Percentiles rank a stretch among this genome's conserved stretches.
Conservation (phyloP, 2,888 invertebrate genomes). For the Tyria jacobaeae region DNA sequence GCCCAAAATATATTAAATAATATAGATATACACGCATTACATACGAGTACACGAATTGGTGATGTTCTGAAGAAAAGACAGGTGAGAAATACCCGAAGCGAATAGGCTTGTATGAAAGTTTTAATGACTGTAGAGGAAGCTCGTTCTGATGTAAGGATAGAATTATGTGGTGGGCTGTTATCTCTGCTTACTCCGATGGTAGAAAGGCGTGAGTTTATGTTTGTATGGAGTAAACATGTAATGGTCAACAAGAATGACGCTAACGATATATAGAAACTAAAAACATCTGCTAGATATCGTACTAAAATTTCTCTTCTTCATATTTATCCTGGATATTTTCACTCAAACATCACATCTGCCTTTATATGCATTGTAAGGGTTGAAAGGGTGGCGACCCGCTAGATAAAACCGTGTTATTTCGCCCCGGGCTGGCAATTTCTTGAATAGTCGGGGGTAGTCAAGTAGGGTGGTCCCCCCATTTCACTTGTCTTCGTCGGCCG, state of each 20-base stretch:
- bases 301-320: slow-evolving; percentile 14
- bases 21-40: no score
- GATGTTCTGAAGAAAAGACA: no score
- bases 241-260: background rate
- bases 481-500: slow-evolving; percentile 63
- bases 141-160: no score
- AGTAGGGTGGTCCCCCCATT: slow-evolving; percentile 52
- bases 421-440: slow-evolving; percentile 71
- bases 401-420: slow-evolving; percentile 68
- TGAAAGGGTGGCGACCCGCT: slow-evolving; percentile 57
- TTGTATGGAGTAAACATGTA: background rate
- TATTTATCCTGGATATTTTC: slow-evolving; percentile 19
- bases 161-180: no score
- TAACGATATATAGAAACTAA: background rate
- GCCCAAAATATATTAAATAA: no score
- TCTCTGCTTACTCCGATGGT: no score
- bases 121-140: no score
- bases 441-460: slow-evolving; percentile 65
- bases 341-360: slow-evolving; percentile 26
- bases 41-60: no score
- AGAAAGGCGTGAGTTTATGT: no score
- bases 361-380: slow-evolving; percentile 56
- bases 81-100: no score
- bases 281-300: slow-evolving; percentile 8
- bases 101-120: no score